phyloP scores from a whole-genome alignment of 2,113 vertebrate species.

The Lagopus muta region DNA sequence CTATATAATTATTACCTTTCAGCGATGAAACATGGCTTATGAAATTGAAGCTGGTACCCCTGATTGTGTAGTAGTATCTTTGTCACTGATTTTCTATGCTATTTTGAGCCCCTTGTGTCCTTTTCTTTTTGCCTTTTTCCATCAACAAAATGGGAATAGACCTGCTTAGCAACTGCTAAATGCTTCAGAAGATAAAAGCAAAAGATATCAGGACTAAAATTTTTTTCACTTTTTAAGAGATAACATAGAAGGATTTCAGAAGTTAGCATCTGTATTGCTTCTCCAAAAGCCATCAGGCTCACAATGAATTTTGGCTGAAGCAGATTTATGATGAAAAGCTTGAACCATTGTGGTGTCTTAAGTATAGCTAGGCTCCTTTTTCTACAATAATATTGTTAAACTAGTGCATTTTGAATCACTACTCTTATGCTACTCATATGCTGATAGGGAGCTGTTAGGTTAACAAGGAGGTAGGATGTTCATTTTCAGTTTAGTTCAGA shows the following conservation, averaged over 20 bases:
- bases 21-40: neutral
- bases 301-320: neutral
- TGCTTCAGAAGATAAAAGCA: neutral
- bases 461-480: neutral
- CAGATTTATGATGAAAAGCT: neutral
- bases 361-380: neutral
- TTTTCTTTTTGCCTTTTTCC: neutral
- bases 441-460: neutral
- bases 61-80: neutral
- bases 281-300: neutral
- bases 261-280: neutral
- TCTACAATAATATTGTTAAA: neutral
- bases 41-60: neutral
- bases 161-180: neutral
- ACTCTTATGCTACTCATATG: neutral
- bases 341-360: neutral
- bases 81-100: neutral
- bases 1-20: neutral
- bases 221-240: neutral
- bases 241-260: neutral
- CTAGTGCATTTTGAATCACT: neutral
- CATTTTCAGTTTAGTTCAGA: neutral
- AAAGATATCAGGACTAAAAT: neutral
- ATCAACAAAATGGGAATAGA: neutral
- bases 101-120: neutral